phyloP scores from a whole-genome alignment of 2,797 vertebrate species.

The Oreonectes daqikongensis region DNA sequence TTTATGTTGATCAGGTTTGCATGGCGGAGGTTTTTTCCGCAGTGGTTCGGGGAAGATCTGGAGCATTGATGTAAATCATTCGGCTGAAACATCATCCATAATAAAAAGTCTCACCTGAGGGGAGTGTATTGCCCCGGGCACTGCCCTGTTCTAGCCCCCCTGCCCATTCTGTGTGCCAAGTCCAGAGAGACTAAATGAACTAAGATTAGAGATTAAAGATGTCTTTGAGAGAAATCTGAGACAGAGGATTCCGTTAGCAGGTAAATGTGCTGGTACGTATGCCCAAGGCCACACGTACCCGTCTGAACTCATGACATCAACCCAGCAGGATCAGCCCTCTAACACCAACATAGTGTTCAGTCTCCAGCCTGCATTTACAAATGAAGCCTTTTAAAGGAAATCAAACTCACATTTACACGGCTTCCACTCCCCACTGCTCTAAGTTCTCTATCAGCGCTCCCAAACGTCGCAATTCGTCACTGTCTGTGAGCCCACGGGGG shows the following conservation, averaged over 20 bases:
- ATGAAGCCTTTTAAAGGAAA: conserved; percentile 66
- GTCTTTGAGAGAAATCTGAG: conserved; percentile 39
- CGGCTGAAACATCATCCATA: conserved; percentile 84
- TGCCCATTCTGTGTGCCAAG: conserved; percentile 45
- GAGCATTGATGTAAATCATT: conserved; percentile 78
- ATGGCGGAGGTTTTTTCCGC: conserved; percentile 49
- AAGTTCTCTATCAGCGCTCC: conserved; percentile 37
- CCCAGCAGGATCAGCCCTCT: not conserved
- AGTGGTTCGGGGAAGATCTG: conserved; percentile 9
- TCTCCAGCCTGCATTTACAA: conserved; percentile 49
- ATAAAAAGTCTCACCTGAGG: conserved; percentile 82
- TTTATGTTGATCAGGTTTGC: conserved; percentile 53
- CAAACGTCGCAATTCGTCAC: conserved; percentile 66
- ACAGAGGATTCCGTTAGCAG: conserved; percentile 30
- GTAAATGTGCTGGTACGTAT: conserved; percentile 41
- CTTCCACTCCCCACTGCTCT: conserved; percentile 45
- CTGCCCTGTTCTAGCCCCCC: conserved; percentile 53
- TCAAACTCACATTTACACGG: conserved; percentile 62
- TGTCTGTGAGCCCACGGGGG: conserved; percentile 62
- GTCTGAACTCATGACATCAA: conserved; percentile 34
- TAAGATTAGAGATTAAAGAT: conserved; percentile 68
- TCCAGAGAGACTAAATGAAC: conserved; percentile 59
- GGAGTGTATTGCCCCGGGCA: conserved; percentile 81
- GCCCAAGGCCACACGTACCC: conserved; percentile 13
- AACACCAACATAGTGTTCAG: not conserved